These are phyloP conservation scores for Ambastaia sidthimunki DNA, from an alignment of 2,797 vertebrate genomes.

Conservation along the genomic window DNA sequence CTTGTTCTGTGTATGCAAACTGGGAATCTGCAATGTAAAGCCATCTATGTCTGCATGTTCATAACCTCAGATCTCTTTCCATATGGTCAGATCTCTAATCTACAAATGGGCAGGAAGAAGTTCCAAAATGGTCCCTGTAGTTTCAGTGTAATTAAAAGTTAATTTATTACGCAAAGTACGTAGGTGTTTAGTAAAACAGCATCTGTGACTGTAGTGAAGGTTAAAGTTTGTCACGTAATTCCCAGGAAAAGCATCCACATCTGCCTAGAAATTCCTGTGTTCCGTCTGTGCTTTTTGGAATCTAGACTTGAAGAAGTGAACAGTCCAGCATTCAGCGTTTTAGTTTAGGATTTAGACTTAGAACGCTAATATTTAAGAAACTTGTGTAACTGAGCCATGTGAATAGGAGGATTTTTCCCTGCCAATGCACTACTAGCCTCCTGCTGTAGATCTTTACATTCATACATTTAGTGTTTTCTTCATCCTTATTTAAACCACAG, in stretches of 20 bases:
- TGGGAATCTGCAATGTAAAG: slow-evolving; percentile 54
- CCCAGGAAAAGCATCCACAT: slow-evolving; percentile 1
- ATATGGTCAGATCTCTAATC: slow-evolving; percentile 10
- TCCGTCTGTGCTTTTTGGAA: slow-evolving; percentile 35
- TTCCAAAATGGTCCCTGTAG: not conserved
- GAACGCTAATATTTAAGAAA: too few species aligned
- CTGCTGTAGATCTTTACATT: slow-evolving; percentile 67
- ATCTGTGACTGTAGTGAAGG: not conserved
- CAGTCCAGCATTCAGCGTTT: too few species aligned
- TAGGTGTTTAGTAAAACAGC: not conserved
- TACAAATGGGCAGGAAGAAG: slow-evolving; percentile 12
- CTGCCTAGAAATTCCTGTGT: slow-evolving; percentile 12
- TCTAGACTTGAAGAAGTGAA: too few species aligned
- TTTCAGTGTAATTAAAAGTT: slow-evolving; percentile 3
- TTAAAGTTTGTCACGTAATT: not conserved
- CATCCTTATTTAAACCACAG: slow-evolving; percentile 15
- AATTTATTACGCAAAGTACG: slow-evolving; percentile 6
- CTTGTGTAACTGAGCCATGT: slow-evolving; percentile 21
- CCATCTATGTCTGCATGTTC: slow-evolving; percentile 51
- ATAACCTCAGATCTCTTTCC: slow-evolving; percentile 9
- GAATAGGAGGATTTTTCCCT: slow-evolving; percentile 15
- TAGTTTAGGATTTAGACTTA: too few species aligned
- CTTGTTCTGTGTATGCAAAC: slow-evolving; percentile 45
- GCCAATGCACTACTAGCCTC: slow-evolving; percentile 71
- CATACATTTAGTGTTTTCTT: not conserved